Evolutionary conservation across 1,140 invertebrate species (phyloP).

Genomic region (Mercenaria mercenaria): DNA sequence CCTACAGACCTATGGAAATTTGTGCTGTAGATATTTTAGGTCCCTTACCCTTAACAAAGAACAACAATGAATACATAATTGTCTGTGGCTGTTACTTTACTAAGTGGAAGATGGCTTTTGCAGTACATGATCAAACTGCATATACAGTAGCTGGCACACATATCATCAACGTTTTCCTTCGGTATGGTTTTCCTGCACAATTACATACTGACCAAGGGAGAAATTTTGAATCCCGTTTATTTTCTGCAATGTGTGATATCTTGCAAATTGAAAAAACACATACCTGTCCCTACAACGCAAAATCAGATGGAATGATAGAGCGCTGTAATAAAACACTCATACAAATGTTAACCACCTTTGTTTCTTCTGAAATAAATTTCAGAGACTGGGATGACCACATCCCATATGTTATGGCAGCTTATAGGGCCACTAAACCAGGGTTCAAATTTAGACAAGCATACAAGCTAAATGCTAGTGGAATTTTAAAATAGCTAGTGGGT

Average conservation of each 20-base stretch:
- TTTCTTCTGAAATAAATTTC: slow-evolving; percentile 50
- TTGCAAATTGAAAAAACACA: slow-evolving; percentile 68
- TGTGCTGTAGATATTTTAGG: slow-evolving; percentile 67
- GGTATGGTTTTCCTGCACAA: slow-evolving; percentile 60
- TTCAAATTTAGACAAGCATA: too few relatives aligned
- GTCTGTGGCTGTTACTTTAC: slow-evolving; percentile 78
- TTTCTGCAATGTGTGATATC: slow-evolving; percentile 67
- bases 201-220: slow-evolving; percentile 71
- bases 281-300: slow-evolving; percentile 81
- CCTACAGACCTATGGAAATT: slow-evolving; percentile 40
- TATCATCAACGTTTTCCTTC: slow-evolving; percentile 65
- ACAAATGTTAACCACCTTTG: slow-evolving; percentile 64
- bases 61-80: slow-evolving; percentile 78
- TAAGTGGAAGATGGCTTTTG: slow-evolving; percentile 75
- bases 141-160: slow-evolving; percentile 71
- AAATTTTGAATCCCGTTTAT: slow-evolving; percentile 68
- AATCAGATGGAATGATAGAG: slow-evolving; percentile 81
- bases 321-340: slow-evolving; percentile 78
- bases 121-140: slow-evolving; percentile 75
- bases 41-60: slow-evolving; percentile 48
- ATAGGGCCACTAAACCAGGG: slow-evolving; percentile 62
- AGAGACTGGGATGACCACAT: slow-evolving; percentile 76
- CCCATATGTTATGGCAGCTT: slow-evolving; percentile 70
- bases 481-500: too few relatives aligned
- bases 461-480: too few relatives aligned